These are phyloP conservation scores for Leuctra nigra DNA, from an alignment of 2,888 invertebrate species.

Conservation along the genomic window DNA sequence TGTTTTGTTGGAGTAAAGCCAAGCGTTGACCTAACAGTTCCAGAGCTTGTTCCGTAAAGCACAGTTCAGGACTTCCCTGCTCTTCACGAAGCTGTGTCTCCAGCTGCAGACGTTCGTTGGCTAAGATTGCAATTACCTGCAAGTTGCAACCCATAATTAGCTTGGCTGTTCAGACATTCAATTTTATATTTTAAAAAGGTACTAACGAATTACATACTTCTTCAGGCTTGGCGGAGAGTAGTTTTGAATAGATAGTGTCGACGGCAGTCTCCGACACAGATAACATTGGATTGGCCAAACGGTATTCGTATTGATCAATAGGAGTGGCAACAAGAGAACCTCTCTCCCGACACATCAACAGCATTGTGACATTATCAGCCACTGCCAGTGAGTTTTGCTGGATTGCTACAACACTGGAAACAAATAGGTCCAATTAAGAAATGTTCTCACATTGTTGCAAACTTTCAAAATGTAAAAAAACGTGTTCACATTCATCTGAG, in stretches of 20 bases:
- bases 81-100: conserved; percentile 50
- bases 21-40: conserved; percentile 54
- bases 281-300: conserved; percentile 35
- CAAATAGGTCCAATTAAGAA: too few relatives aligned
- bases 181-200: too few relatives aligned
- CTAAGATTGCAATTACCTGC: conserved; percentile 62
- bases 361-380: conserved; percentile 67
- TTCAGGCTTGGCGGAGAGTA: conserved; percentile 61
- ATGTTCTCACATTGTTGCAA: too few relatives aligned
- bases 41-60: conserved; percentile 80
- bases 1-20: conserved; percentile 22
- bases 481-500: too few relatives aligned
- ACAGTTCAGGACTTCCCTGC: conserved; percentile 67
- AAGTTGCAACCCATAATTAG: too few relatives aligned
- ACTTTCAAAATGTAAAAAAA: too few relatives aligned
- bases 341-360: conserved; percentile 77
- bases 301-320: conserved; percentile 36
- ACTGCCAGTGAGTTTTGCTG: conserved; percentile 47
- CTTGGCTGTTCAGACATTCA: too few relatives aligned
- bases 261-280: conserved; percentile 45
- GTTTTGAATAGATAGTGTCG: conserved; percentile 61
- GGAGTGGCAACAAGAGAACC: conserved; percentile 53
- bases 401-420: conserved; percentile 51
- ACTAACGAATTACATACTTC: too few relatives aligned
- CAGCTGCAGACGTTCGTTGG: conserved; percentile 65